A percentile compares a stretch with the other conserved stretches of the same genome.
These are phyloP conservation scores for Oryzias javanicus DNA, from an alignment of 2,113 vertebrate genomes.

Conservation along the genomic window DNA sequence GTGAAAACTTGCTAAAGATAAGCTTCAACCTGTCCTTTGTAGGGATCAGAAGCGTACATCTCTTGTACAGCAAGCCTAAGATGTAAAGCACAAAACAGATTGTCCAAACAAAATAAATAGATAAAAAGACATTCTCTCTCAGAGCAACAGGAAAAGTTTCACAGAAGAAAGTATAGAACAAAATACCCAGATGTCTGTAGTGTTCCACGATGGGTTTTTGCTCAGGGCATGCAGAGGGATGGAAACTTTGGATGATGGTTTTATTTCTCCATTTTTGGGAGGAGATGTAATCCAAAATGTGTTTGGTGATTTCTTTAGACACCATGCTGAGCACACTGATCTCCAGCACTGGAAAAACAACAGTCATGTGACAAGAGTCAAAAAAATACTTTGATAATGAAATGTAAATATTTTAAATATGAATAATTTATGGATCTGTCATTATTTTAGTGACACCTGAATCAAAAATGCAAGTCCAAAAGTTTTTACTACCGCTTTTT, in stretches of 20 bases:
- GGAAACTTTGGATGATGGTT: slow-evolving; percentile 79
- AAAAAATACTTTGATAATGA: background rate
- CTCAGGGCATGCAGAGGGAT: slow-evolving; percentile 54
- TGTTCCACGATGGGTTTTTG: slow-evolving; percentile 64
- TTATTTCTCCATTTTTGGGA: slow-evolving; percentile 79
- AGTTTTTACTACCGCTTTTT: too few species aligned
- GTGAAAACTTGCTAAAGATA: slow-evolving; percentile 76
- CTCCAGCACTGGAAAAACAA: slow-evolving; percentile 80
- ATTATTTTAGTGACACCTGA: too few species aligned
- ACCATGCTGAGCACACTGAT: slow-evolving; percentile 86
- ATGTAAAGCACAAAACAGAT: slow-evolving; percentile 29
- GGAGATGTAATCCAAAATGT: slow-evolving; percentile 79
- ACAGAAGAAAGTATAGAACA: background rate
- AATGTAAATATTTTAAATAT: background rate
- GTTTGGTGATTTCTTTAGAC: slow-evolving; percentile 80
- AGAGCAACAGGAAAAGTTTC: background rate
- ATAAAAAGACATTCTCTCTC: too few species aligned
- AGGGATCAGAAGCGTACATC: slow-evolving; percentile 86
- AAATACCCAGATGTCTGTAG: slow-evolving; percentile 85
- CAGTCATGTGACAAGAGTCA: background rate
- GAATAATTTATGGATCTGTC: too few species aligned
- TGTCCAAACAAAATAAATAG: background rate
- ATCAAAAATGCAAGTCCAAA: too few species aligned
- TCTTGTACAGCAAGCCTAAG: slow-evolving; percentile 87
- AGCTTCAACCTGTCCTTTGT: slow-evolving; percentile 88